Conservation (phyloP, 2,797 vertebrate species). For the Sphenopsis melanotis region DNA sequence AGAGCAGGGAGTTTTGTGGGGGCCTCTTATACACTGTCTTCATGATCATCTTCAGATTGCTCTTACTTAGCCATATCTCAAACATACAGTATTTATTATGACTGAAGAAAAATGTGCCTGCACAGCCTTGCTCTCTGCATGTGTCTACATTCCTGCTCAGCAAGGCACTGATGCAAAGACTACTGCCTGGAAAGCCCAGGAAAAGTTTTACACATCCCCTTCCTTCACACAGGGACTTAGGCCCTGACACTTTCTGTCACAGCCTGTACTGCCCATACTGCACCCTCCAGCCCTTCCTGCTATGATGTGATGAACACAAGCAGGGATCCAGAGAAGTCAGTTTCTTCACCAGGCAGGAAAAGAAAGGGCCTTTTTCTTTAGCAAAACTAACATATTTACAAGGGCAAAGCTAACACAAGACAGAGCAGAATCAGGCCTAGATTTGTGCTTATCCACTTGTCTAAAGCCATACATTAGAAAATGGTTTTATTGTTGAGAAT, state of each 20-base stretch:
- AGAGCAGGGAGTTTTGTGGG: neutral
- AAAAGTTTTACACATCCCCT: neutral
- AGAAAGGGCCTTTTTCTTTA: neutral
- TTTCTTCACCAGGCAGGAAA: neutral
- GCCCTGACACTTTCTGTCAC: neutral
- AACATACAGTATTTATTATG: neutral
- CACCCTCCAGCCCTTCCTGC: neutral
- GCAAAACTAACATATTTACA: neutral
- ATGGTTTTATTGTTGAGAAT: constrained; percentile 15
- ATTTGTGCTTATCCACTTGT: neutral
- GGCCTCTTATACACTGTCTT: neutral
- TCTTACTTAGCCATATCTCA: neutral
- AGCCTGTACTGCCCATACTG: accelerated
- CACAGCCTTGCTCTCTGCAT: neutral
- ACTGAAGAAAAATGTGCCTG: neutral
- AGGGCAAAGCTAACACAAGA: neutral
- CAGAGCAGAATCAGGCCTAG: neutral
- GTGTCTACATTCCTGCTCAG: neutral
- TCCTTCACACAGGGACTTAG: neutral
- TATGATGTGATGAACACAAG: neutral
- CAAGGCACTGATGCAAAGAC: neutral
- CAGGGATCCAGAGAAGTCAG: neutral
- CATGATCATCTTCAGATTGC: neutral
- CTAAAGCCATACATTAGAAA: neutral
- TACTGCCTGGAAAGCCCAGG: neutral